Evolutionary conservation across 2,797 vertebrate species (phyloP).

Genomic region (Parambassis ranga): DNA sequence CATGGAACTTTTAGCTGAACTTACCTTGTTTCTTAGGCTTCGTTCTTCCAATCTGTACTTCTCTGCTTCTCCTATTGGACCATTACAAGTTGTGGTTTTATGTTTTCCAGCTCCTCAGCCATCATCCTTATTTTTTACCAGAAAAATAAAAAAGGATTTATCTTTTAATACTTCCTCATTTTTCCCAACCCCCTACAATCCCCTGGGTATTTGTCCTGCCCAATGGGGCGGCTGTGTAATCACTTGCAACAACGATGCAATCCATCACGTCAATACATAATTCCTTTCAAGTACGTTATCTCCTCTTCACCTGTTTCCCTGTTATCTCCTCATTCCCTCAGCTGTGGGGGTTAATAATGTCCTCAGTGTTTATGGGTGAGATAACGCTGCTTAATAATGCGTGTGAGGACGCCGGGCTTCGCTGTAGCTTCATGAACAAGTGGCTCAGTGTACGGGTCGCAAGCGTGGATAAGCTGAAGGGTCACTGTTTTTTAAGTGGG

Average conservation of each 20-base stretch:
- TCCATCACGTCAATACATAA: slow-evolving; percentile 7
- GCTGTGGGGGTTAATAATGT: slow-evolving; percentile 1
- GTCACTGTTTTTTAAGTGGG: too few relatives aligned
- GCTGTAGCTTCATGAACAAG: background rate
- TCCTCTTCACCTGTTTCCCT: background rate
- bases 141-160: background rate
- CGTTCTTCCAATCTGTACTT: too few relatives aligned
- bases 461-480: too few relatives aligned
- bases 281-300: background rate
- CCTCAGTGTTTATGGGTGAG: background rate
- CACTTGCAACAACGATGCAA: slow-evolving; percentile 1
- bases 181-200: background rate
- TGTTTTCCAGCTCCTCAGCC: background rate
- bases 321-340: slow-evolving; percentile 1
- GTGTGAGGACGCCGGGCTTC: background rate
- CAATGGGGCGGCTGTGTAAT: background rate
- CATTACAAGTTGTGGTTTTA: background rate
- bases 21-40: background rate
- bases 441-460: too few relatives aligned
- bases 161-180: background rate
- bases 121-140: background rate
- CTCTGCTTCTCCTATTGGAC: too few relatives aligned
- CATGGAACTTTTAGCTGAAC: background rate
- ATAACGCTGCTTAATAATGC: background rate
- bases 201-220: slow-evolving; percentile 21